phyloP scores from a whole-genome alignment of 2,797 vertebrate genomes.

The Acrossocheilus wenchowensis region DNA sequence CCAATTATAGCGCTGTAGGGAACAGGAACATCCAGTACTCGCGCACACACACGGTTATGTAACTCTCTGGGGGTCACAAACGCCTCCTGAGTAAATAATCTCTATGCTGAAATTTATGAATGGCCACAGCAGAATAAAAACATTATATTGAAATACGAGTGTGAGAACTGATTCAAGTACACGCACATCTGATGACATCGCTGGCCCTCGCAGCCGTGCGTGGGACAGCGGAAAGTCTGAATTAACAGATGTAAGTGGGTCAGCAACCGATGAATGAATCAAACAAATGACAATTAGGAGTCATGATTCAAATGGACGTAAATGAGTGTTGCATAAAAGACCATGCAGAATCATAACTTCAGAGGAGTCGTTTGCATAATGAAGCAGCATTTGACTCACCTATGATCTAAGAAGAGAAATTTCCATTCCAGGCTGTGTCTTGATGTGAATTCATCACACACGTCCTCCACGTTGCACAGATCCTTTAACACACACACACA shows the following conservation, averaged over 20 bases:
- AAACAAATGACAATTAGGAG: constrained; percentile 25
- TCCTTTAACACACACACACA: constrained; percentile 74
- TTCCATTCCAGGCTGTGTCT: constrained; percentile 89
- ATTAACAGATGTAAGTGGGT: constrained; percentile 40
- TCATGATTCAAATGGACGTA: constrained; percentile 9
- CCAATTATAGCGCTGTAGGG: constrained; percentile 55
- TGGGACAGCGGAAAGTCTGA: constrained; percentile 30
- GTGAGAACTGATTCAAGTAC: constrained; percentile 40
- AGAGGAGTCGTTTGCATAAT: constrained; percentile 33
- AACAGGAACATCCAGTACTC: constrained; percentile 57
- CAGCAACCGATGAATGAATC: constrained; percentile 42
- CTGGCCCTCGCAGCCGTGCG: neutral
- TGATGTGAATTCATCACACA: constrained; percentile 83
- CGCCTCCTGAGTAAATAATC: constrained; percentile 16
- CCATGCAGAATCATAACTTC: constrained; percentile 10
- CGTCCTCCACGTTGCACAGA: constrained; percentile 81
- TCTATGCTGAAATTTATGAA: constrained; percentile 39
- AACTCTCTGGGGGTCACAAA: constrained; percentile 49
- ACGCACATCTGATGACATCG: constrained; percentile 6
- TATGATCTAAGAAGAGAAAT: constrained; percentile 83
- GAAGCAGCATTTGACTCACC: constrained; percentile 74
- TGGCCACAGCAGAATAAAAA: constrained; percentile 37
- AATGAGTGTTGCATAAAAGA: neutral
- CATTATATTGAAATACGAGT: neutral
- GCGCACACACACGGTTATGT: constrained; percentile 29